phyloP scores from a whole-genome alignment of 1,140 invertebrate genomes.

The Tyrophagus putrescentiae region DNA sequence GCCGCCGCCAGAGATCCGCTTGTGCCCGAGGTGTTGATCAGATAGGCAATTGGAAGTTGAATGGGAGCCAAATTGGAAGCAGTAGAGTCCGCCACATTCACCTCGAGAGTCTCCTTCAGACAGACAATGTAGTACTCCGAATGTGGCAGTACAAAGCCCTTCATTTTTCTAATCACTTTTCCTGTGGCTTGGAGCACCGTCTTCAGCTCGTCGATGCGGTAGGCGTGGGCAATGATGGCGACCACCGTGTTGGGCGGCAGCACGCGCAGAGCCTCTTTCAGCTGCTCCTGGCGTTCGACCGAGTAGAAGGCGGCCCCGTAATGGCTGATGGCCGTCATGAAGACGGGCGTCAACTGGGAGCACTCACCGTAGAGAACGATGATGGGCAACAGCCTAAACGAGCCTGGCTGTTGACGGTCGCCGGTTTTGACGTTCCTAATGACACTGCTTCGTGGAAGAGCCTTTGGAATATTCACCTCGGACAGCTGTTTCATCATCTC shows the following conservation, averaged over 20 bases:
- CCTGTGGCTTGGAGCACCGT: neutral
- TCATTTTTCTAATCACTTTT: neutral
- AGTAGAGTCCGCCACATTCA: too few species aligned
- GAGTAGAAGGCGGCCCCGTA: neutral
- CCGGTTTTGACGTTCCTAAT: too few species aligned
- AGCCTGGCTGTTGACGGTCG: too few species aligned
- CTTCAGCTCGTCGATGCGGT: neutral
- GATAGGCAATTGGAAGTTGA: conserved; percentile 10
- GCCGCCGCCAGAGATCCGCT: neutral
- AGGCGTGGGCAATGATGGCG: too few species aligned
- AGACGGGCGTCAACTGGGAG: neutral
- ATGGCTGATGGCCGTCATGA: neutral
- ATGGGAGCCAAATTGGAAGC: too few species aligned
- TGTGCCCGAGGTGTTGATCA: conserved; percentile 8
- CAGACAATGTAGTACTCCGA: neutral
- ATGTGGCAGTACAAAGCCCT: too few species aligned
- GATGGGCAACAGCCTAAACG: too few species aligned
- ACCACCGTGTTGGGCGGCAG: too few species aligned
- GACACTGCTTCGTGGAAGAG: too few species aligned
- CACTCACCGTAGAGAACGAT: conserved; percentile 8
- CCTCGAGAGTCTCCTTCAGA: neutral
- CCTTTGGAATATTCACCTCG: too few species aligned
- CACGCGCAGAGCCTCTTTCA: neutral
- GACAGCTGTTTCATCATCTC: too few species aligned
- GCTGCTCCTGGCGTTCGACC: neutral